Percentiles rank a stretch among this genome's conserved stretches.
These are phyloP conservation scores for Melikaiella ostensackeni DNA, from an alignment of 2,888 invertebrate genomes.

Conservation along the genomic window DNA sequence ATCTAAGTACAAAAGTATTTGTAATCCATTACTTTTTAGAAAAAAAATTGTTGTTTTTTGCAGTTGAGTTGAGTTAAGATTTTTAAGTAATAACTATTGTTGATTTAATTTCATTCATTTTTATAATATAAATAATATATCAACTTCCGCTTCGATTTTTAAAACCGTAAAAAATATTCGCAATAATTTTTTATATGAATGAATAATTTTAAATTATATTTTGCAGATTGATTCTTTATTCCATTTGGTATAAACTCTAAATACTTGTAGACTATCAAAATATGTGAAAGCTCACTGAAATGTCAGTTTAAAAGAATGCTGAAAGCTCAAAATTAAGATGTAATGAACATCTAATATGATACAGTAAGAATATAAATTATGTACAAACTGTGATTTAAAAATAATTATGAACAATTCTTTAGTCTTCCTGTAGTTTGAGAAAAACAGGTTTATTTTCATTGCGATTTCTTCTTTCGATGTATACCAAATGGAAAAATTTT, in stretches of 20 bases:
- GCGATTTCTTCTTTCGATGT: not conserved
- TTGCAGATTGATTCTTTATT: not conserved
- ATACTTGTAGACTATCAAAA: not conserved
- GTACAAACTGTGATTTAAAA: not conserved
- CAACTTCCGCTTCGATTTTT: not conserved
- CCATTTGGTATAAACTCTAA: slow-evolving; percentile 6
- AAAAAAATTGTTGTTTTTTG: too few species aligned
- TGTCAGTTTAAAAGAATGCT: not conserved
- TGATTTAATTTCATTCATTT: not conserved
- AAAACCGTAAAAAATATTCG: not conserved
- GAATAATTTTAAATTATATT: not conserved
- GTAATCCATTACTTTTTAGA: not conserved
- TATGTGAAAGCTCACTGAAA: not conserved
- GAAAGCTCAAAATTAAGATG: not conserved
- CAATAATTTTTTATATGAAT: not conserved
- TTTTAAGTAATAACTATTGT: too few species aligned
- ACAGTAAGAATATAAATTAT: not conserved
- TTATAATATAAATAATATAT: not conserved
- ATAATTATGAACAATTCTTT: not conserved
- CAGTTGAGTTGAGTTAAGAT: too few species aligned
- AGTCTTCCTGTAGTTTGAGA: not conserved
- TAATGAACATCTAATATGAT: not conserved
- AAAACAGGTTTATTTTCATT: not conserved
- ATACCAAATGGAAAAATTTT: not conserved
- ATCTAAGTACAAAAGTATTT: slow-evolving; percentile 5